phyloP scores from a whole-genome alignment of 2,797 vertebrate species.

The Lerista edwardsae region DNA sequence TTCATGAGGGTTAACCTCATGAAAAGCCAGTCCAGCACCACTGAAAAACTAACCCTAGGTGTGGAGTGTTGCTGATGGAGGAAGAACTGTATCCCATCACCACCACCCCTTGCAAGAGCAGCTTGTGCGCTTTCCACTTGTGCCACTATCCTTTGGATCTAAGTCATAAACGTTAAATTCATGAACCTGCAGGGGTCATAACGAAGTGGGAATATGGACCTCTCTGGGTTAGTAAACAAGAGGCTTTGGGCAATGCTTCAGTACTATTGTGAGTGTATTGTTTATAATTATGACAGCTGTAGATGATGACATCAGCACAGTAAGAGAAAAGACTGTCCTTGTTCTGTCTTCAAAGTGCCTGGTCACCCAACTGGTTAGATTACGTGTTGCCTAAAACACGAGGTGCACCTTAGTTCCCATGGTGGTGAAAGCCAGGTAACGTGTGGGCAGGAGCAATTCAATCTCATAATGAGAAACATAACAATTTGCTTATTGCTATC shows the following conservation, averaged over 20 bases:
- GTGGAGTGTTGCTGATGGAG: too few relatives aligned
- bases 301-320: not conserved
- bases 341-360: slow-evolving; percentile 35
- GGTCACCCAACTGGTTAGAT: slow-evolving; percentile 57
- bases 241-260: not conserved
- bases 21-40: too few relatives aligned
- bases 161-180: too few relatives aligned
- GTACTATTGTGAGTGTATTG: not conserved
- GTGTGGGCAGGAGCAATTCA: slow-evolving; percentile 66
- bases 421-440: slow-evolving; percentile 67
- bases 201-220: not conserved
- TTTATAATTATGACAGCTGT: not conserved
- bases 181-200: too few relatives aligned
- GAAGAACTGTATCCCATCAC: too few relatives aligned
- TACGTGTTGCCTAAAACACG: slow-evolving; percentile 46
- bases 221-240: not conserved
- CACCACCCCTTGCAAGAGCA: too few relatives aligned
- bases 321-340: slow-evolving; percentile 57
- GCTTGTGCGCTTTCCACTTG: too few relatives aligned
- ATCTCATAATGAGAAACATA: slow-evolving; percentile 63
- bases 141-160: too few relatives aligned
- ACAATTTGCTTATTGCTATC: slow-evolving; percentile 70
- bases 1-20: too few relatives aligned
- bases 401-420: slow-evolving; percentile 65
- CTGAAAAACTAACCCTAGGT: too few relatives aligned